These are phyloP conservation scores for Zaprionus obscuricornis DNA, from an alignment of 2,888 invertebrate species.

Conservation along the genomic window DNA sequence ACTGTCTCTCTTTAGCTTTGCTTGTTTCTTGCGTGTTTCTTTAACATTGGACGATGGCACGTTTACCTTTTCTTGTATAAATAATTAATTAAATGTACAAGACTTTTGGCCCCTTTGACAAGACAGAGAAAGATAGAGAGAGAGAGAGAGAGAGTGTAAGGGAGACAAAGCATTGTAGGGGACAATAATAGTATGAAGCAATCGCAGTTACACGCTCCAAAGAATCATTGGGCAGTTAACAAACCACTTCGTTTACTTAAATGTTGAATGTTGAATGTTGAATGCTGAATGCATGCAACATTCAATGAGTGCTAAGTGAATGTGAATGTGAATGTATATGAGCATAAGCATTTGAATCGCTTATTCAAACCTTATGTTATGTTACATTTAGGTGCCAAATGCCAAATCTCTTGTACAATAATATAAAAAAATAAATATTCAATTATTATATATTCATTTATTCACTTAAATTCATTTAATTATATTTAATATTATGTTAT, in stretches of 20 bases:
- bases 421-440: too few species aligned
- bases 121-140: background rate
- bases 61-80: constrained; percentile 76
- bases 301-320: constrained; percentile 36
- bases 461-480: too few species aligned
- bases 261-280: constrained; percentile 39
- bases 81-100: constrained; percentile 78
- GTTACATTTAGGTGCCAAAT: constrained; percentile 11
- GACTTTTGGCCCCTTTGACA: constrained; percentile 56
- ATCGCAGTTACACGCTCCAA: constrained; percentile 54
- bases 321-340: constrained; percentile 28
- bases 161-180: background rate
- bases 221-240: constrained; percentile 53
- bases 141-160: background rate
- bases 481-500: too few species aligned
- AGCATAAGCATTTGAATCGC: too few species aligned
- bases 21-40: constrained; percentile 46
- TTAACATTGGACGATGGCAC: constrained; percentile 54
- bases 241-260: constrained; percentile 62
- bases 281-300: constrained; percentile 22
- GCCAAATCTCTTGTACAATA: too few species aligned
- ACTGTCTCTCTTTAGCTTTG: constrained; percentile 22
- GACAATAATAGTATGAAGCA: constrained; percentile 20
- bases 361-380: constrained; percentile 5
- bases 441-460: too few species aligned